Conservation (phyloP, 2,797 vertebrate genomes). For the Taenioides sp. region DNA sequence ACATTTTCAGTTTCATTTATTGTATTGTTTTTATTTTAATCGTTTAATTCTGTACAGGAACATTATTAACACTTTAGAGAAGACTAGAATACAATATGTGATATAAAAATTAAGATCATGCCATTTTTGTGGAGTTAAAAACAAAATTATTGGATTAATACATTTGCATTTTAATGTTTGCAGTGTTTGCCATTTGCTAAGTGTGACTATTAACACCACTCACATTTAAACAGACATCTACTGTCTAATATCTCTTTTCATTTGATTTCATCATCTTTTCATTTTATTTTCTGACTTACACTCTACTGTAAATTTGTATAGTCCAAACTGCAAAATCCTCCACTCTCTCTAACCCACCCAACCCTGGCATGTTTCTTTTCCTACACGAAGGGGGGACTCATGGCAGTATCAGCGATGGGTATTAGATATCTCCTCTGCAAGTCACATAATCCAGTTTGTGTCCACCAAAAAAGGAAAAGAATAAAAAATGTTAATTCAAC, state of each 20-base stretch:
- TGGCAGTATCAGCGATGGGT: constrained; percentile 70
- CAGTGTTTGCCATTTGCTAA: neutral
- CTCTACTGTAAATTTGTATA: constrained; percentile 32
- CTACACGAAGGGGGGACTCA: constrained; percentile 46
- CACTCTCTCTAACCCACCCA: constrained; percentile 56
- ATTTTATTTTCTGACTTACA: constrained; percentile 40
- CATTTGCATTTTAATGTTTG: neutral
- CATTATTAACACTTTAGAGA: too few relatives aligned
- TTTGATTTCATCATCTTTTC: constrained; percentile 57
- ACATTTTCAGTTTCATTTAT: too few relatives aligned
- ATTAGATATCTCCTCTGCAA: constrained; percentile 70
- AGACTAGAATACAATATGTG: too few relatives aligned
- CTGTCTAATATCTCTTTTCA: constrained; percentile 44
- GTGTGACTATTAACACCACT: constrained; percentile 6
- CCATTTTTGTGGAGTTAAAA: too few relatives aligned
- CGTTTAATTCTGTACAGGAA: too few relatives aligned
- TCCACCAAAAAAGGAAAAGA: constrained; percentile 57
- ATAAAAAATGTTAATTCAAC: constrained; percentile 81
- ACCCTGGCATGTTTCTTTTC: constrained; percentile 35
- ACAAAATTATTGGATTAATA: too few relatives aligned
- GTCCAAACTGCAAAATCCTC: constrained; percentile 63
- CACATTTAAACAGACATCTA: constrained; percentile 25
- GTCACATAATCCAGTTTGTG: constrained; percentile 79
- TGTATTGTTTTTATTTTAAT: too few relatives aligned
- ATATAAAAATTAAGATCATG: too few relatives aligned